Conservation (phyloP, 1,140 invertebrate species). For the Ericerus pela region DNA sequence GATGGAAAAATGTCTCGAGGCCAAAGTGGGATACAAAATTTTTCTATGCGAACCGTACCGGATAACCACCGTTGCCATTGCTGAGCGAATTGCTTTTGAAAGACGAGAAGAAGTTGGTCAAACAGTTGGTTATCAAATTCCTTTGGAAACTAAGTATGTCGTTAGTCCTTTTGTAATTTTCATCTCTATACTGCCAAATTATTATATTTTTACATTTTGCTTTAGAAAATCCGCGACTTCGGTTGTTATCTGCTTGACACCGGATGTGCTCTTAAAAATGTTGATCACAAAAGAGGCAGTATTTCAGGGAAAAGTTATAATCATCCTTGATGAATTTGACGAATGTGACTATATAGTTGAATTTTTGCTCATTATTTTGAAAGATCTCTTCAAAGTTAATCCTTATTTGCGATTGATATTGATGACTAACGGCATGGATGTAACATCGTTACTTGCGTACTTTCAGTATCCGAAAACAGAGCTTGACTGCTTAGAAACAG, state of each 20-base stretch:
- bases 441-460: not conserved
- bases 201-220: not conserved
- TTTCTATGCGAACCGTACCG: constrained; percentile 85
- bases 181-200: not conserved
- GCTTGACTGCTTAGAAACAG: not conserved
- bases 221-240: constrained; percentile 2
- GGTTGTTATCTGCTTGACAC: not conserved
- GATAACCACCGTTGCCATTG: constrained; percentile 74
- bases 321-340: not conserved
- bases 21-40: constrained; percentile 58
- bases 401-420: not conserved
- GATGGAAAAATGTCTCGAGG: constrained; percentile 53
- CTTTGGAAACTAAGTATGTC: constrained; percentile 49
- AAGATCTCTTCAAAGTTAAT: constrained; percentile 4
- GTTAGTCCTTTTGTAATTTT: not conserved
- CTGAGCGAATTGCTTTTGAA: constrained; percentile 66
- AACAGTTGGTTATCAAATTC: constrained; percentile 87
- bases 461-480: not conserved
- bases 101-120: constrained; percentile 70
- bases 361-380: not conserved
- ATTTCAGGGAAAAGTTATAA: not conserved
- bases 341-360: constrained; percentile 1
- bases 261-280: constrained; percentile 2
- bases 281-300: not conserved
- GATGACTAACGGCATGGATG: not conserved